Percentiles rank a stretch among this genome's conserved stretches.
phyloP scores from a whole-genome alignment of 1,140 invertebrate species.

The Dreissena rostriformis region DNA sequence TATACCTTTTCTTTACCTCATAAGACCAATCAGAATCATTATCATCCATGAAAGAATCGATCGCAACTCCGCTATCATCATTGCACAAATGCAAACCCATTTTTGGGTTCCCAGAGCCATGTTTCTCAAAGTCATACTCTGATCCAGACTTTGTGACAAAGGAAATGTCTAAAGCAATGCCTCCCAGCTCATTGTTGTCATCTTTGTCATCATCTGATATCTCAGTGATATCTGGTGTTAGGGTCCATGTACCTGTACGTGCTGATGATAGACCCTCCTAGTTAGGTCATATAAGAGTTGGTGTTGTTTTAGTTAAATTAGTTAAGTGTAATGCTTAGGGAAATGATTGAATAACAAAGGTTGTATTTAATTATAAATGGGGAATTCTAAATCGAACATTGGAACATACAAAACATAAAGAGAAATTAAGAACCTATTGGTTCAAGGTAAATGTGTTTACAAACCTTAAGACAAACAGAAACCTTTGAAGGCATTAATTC shows the following conservation, averaged over 20 bases:
- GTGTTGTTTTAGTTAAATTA: no score
- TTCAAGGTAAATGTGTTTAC: no score
- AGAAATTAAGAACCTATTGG: no score
- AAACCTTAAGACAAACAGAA: no score
- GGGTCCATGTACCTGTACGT: neutral
- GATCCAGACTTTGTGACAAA: neutral
- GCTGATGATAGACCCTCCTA: neutral
- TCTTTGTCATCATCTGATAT: neutral
- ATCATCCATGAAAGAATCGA: neutral
- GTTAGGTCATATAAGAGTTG: neutral
- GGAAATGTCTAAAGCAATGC: slow-evolving; percentile 14
- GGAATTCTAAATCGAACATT: no score
- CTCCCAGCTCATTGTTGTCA: slow-evolving; percentile 3
- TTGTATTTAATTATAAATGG: no score
- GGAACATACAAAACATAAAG: no score
- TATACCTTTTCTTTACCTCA: slow-evolving; percentile 48
- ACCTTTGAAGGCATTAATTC: no score
- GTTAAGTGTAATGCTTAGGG: no score
- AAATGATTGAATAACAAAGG: no score
- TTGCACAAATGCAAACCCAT: neutral
- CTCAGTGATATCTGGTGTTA: neutral
- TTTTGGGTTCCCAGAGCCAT: no score
- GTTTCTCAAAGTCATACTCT: neutral
- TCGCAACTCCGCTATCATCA: slow-evolving; percentile 9
- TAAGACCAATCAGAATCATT: slow-evolving; percentile 38